A percentile compares a stretch with the other conserved stretches of the same genome.
Conservation (phyloP, 1,140 invertebrate genomes). For the Drosophila ananassae region DNA sequence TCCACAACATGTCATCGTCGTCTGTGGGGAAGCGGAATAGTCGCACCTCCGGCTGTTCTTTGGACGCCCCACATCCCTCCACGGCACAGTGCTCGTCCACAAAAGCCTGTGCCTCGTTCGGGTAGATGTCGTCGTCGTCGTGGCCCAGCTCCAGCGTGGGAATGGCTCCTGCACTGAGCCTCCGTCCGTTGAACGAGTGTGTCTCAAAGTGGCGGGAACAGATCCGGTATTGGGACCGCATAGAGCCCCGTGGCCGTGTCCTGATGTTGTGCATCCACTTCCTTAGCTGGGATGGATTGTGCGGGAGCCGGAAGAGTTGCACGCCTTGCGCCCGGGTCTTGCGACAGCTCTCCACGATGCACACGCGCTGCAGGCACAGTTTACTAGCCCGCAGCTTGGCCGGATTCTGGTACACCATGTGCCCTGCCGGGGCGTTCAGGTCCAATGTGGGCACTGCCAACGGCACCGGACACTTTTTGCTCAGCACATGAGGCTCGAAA, state of each 20-base stretch:
- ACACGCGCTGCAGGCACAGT: conserved; percentile 66
- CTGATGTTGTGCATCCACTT: conserved; percentile 79
- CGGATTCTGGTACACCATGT: conserved; percentile 80
- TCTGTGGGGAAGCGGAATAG: conserved; percentile 77
- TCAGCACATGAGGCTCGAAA: conserved; percentile 74
- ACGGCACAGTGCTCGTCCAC: conserved; percentile 71
- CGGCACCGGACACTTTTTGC: conserved; percentile 77
- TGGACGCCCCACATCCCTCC: conserved; percentile 61
- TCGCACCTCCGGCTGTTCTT: conserved; percentile 69
- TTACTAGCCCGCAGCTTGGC: conserved; percentile 71
- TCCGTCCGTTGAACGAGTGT: conserved; percentile 71
- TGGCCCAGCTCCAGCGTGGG: conserved; percentile 76
- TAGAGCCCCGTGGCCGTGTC: conserved; percentile 47
- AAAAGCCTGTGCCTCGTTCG: conserved; percentile 75
- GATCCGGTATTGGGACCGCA: conserved; percentile 65
- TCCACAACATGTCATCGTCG: conserved; percentile 76
- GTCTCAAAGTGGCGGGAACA: conserved; percentile 75
- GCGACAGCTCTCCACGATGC: conserved; percentile 74
- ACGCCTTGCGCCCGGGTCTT: conserved; percentile 71
- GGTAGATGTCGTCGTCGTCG: conserved; percentile 68
- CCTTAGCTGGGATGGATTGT: conserved; percentile 65
- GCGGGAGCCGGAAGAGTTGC: conserved; percentile 73
- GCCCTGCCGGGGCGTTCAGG: conserved; percentile 67
- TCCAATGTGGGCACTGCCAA: conserved; percentile 74
- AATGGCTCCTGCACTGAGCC: conserved; percentile 69